Percentiles rank a stretch among this genome's conserved stretches.
Evolutionary conservation across 2,797 vertebrate genomes (phyloP).

Genomic region (Microchirus variegatus): DNA sequence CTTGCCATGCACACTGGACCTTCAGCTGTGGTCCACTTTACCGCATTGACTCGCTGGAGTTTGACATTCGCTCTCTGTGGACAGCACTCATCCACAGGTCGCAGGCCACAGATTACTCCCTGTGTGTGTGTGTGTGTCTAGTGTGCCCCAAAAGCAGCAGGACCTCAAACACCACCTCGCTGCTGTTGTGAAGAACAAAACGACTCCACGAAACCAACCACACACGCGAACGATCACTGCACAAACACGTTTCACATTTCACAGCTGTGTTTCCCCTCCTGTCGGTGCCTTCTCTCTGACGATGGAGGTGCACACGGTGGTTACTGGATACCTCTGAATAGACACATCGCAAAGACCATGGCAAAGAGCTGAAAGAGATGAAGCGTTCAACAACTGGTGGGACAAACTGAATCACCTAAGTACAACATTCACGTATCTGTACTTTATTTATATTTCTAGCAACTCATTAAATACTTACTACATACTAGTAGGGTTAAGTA

Average conservation of each 20-base stretch:
- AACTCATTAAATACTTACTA: no score
- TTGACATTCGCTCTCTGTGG: no score
- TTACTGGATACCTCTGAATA: slow-evolving; percentile 93
- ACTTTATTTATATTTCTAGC: no score
- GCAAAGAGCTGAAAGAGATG: slow-evolving; percentile 85
- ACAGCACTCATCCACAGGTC: no score
- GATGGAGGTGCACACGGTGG: slow-evolving; percentile 53
- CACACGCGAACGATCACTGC: slow-evolving; percentile 59
- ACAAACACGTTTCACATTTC: slow-evolving; percentile 56
- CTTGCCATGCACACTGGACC: no score
- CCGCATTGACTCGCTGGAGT: no score
- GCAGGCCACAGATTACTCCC: no score
- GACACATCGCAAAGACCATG: slow-evolving; percentile 95
- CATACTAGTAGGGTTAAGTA: no score
- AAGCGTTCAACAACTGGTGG: not conserved
- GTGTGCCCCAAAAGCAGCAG: slow-evolving; percentile 41
- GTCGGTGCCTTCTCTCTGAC: slow-evolving; percentile 8
- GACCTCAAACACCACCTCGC: not conserved
- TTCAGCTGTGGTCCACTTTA: no score
- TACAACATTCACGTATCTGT: no score
- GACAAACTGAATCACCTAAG: no score
- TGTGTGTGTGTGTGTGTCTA: slow-evolving; percentile 33
- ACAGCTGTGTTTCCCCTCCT: slow-evolving; percentile 35
- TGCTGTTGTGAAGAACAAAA: slow-evolving; percentile 74
- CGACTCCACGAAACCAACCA: slow-evolving; percentile 69